phyloP scores from a whole-genome alignment of 2,797 vertebrate species.

The Staurois parvus region DNA sequence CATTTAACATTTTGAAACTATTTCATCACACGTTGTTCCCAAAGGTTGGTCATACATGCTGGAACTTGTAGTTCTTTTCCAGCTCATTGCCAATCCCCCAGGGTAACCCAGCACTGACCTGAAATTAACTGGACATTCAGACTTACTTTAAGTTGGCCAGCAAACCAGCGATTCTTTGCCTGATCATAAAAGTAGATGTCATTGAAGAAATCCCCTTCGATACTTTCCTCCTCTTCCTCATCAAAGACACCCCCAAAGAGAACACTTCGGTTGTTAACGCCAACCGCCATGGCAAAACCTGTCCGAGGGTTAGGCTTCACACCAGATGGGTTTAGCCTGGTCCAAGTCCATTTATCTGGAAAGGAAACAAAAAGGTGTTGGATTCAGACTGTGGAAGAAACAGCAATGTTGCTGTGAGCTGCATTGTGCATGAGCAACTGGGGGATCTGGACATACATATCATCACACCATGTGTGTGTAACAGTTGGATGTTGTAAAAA shows the following conservation, averaged over 20 bases:
- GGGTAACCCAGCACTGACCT: not conserved
- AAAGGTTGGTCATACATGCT: too few relatives aligned
- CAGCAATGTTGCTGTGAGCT: not conserved
- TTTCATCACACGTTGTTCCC: too few relatives aligned
- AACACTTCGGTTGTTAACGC: slow-evolving; percentile 80
- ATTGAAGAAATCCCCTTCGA: slow-evolving; percentile 92
- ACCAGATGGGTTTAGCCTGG: slow-evolving; percentile 84
- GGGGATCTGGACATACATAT: not conserved
- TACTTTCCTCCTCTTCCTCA: slow-evolving; percentile 91
- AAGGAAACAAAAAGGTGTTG: not conserved
- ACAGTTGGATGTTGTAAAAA: too few relatives aligned
- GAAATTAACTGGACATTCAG: too few relatives aligned
- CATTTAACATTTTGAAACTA: too few relatives aligned
- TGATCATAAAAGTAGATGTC: slow-evolving; percentile 89
- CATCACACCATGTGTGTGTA: too few relatives aligned
- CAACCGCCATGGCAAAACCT: slow-evolving; percentile 83
- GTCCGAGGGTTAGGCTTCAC: slow-evolving; percentile 88
- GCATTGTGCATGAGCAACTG: not conserved
- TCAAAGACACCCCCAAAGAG: slow-evolving; percentile 94
- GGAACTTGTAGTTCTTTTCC: too few relatives aligned
- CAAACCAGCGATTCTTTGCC: slow-evolving; percentile 89
- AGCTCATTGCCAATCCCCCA: too few relatives aligned
- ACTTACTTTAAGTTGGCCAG: slow-evolving; percentile 83
- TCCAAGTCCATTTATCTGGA: slow-evolving; percentile 90
- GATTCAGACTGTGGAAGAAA: not conserved